Evolutionary conservation across 1,140 invertebrate genomes (phyloP), one percentile per base, ranked within the genome.

Genomic region (Cotesia vestalis): DNA sequence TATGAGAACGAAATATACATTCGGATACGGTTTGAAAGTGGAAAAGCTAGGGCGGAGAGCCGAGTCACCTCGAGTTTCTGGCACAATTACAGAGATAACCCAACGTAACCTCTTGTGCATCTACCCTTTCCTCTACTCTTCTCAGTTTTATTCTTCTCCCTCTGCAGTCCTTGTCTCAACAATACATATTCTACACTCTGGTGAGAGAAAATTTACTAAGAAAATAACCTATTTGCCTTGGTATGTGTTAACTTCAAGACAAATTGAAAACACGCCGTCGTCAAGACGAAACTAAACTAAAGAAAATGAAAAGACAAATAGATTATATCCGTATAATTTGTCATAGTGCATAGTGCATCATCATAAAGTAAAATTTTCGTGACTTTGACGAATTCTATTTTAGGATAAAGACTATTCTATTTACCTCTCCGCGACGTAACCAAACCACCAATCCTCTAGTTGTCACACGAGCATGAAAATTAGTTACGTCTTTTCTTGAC

Each of bases 11-110:
- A 72, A 66, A 72, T 72, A 72, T 66, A 66, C 38, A 72, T 72
- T 66, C 27, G 38, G 61, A 66, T 59, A 35, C 53, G 62, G 51
- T 72, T 66, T 59, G 55, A 62, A 66, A 67, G 57, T 60, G 57
- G 53, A 60, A 72, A 72, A 72, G 64, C 64, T 64, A 66, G 60
- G 69, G 8, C 4, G 51, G 40, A 69, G 52, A 69, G 20, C 38
- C 9, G 46, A 66, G 70, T 72, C 63, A 72, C 36, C 61, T 20
- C 12, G 40, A 38, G 62, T 70, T 70, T 61, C 68, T 71, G 62
- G 63, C 61, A 69, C 73, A 74, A 74, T 74, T 74, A 74, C 73
- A 70, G 73, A 74, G 73, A 74, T 74, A 74, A 73, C 67, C 67
- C 64, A 6, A 46, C 20, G 17, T 38, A 40, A 72, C 64, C 57